phyloP scores from a whole-genome alignment of 2,888 invertebrate species.

The Melanostoma scalare region DNA sequence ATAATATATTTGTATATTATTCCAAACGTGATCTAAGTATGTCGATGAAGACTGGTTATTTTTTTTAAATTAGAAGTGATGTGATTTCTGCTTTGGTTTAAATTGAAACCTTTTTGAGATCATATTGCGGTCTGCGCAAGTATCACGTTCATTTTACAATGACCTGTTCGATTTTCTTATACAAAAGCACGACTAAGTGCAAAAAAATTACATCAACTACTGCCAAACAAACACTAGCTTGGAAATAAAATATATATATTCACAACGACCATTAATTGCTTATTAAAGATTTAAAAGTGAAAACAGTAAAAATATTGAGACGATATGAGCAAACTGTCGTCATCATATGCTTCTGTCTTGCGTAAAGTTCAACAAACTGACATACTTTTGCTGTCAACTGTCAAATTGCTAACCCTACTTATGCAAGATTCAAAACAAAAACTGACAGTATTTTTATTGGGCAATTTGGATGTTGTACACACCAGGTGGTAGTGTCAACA shows the following conservation, averaged over 20 bases:
- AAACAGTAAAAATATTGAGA: too few relatives aligned
- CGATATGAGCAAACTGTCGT: too few relatives aligned
- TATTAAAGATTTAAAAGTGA: too few relatives aligned
- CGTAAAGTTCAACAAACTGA: slow-evolving; percentile 10
- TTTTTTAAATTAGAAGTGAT: slow-evolving; percentile 4
- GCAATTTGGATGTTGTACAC: slow-evolving; percentile 25
- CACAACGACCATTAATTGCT: too few relatives aligned
- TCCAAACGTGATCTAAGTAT: slow-evolving; percentile 19
- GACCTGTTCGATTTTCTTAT: slow-evolving; percentile 4
- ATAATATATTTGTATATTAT: slow-evolving; percentile 9
- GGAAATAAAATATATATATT: too few relatives aligned
- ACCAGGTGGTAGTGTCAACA: slow-evolving; percentile 32
- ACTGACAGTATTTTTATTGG: slow-evolving; percentile 29
- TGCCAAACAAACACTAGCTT: too few relatives aligned
- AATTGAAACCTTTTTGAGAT: slow-evolving; percentile 24
- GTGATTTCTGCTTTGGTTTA: not conserved
- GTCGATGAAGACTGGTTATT: slow-evolving; percentile 21
- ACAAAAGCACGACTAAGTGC: not conserved
- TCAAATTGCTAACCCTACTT: slow-evolving; percentile 32
- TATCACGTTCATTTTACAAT: slow-evolving; percentile 20
- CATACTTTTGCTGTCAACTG: slow-evolving; percentile 14
- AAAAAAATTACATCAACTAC: too few relatives aligned
- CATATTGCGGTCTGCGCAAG: slow-evolving; percentile 14
- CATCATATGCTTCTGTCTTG: too few relatives aligned
- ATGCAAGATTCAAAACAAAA: slow-evolving; percentile 26